Conservation (phyloP, 2,888 invertebrate genomes). For the Xestia ashworthii region DNA sequence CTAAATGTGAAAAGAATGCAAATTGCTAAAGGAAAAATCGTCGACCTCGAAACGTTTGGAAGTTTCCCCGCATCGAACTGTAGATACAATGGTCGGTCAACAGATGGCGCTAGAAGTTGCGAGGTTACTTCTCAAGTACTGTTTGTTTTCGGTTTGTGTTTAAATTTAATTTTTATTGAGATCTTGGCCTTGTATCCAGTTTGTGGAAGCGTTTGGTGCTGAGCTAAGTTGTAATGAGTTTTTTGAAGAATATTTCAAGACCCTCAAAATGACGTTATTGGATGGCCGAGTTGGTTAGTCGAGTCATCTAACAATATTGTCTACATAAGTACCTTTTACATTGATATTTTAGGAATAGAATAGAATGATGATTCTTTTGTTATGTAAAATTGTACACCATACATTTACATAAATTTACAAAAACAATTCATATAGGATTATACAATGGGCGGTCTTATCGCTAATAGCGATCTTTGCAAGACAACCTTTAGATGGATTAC, state of each 20-base stretch:
- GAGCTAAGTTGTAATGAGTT: conserved; percentile 50
- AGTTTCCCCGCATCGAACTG: conserved; percentile 63
- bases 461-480: neutral
- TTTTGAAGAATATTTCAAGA: conserved; percentile 12
- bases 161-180: conserved; percentile 36
- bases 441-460: neutral
- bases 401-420: neutral
- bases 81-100: conserved; percentile 61
- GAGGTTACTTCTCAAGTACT: conserved; percentile 43
- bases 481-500: neutral
- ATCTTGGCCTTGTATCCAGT: conserved; percentile 36
- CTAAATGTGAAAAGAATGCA: conserved; percentile 71
- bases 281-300: neutral
- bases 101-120: conserved; percentile 68
- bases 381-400: neutral
- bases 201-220: conserved; percentile 23
- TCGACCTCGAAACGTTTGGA: conserved; percentile 60
- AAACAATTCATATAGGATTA: neutral
- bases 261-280: neutral
- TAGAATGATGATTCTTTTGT: neutral
- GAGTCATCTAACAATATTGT: neutral
- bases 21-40: conserved; percentile 64
- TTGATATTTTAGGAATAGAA: neutral
- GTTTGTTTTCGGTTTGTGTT: conserved; percentile 42
- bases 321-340: neutral